A percentile compares a stretch with the other conserved stretches of the same genome.
phyloP scores from a whole-genome alignment of 2,797 vertebrate species.

The Hybognathus amarus region DNA sequence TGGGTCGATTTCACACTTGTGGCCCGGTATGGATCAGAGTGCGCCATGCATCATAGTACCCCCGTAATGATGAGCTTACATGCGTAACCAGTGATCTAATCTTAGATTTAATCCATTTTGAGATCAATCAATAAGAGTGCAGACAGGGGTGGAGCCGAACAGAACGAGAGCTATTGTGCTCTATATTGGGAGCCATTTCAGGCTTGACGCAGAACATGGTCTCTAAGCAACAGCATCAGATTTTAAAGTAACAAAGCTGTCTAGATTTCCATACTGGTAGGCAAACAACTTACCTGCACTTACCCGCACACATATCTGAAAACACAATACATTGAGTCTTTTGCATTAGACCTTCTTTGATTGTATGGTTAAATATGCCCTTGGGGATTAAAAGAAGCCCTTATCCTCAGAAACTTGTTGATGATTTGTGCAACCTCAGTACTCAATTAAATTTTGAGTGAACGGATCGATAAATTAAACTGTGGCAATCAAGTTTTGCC shows the following conservation, averaged over 20 bases:
- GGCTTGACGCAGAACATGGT: conserved; percentile 55
- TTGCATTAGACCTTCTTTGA: background rate
- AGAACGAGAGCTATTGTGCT: conserved; percentile 51
- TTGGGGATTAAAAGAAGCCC: background rate
- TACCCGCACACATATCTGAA: conserved; percentile 2
- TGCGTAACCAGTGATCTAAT: conserved; percentile 44
- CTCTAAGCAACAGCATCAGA: conserved; percentile 59
- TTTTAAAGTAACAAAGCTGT: conserved; percentile 41
- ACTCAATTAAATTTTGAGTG: background rate
- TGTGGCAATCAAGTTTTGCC: background rate
- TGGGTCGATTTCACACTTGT: conserved; percentile 11
- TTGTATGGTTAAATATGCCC: background rate
- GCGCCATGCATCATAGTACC: background rate
- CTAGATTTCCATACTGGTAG: conserved; percentile 37
- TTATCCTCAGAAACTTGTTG: conserved; percentile 4
- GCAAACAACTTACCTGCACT: conserved; percentile 43
- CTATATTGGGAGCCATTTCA: conserved; percentile 50
- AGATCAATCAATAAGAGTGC: conserved; percentile 47
- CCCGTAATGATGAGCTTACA: conserved; percentile 21
- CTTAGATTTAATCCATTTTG: conserved; percentile 54
- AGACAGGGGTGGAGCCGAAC: conserved; percentile 39
- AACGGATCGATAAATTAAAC: background rate
- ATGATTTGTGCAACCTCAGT: background rate
- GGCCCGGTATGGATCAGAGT: background rate
- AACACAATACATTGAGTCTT: background rate